A percentile compares a stretch with the other conserved stretches of the same genome.
These are phyloP conservation scores for Setophaga petechia DNA, from an alignment of 2,113 vertebrate genomes.

Conservation along the genomic window DNA sequence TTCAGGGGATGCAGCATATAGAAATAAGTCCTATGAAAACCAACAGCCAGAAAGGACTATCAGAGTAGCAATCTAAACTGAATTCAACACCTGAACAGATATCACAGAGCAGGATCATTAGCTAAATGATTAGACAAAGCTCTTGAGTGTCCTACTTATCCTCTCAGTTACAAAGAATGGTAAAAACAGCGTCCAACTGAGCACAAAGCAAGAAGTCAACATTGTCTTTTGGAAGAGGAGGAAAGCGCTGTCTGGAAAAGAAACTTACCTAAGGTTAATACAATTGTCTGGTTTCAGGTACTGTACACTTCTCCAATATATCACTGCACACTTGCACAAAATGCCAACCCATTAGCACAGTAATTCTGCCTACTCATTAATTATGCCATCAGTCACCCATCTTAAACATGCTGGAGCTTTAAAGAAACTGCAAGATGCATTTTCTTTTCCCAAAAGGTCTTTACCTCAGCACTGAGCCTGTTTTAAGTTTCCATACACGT, in stretches of 20 bases:
- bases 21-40: constrained; percentile 24
- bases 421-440: background rate
- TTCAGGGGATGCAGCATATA: background rate
- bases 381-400: constrained; percentile 4
- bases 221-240: background rate
- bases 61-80: constrained; percentile 15
- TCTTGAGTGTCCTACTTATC: constrained; percentile 8
- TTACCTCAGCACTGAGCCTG: background rate
- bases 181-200: background rate
- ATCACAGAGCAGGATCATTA: constrained; percentile 41
- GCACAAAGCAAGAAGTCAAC: background rate
- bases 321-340: background rate
- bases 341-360: background rate
- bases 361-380: constrained; percentile 4
- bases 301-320: background rate
- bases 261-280: background rate
- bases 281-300: background rate
- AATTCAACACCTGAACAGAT: constrained; percentile 45
- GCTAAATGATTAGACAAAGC: constrained; percentile 33
- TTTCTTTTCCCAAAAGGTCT: background rate
- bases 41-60: constrained; percentile 17
- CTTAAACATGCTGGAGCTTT: background rate
- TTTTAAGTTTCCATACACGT: constrained; percentile 15
- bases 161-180: background rate
- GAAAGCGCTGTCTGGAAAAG: background rate